These are phyloP conservation scores for Heliconius congener DNA, from an alignment of 1,140 invertebrate species.

Conservation along the genomic window DNA sequence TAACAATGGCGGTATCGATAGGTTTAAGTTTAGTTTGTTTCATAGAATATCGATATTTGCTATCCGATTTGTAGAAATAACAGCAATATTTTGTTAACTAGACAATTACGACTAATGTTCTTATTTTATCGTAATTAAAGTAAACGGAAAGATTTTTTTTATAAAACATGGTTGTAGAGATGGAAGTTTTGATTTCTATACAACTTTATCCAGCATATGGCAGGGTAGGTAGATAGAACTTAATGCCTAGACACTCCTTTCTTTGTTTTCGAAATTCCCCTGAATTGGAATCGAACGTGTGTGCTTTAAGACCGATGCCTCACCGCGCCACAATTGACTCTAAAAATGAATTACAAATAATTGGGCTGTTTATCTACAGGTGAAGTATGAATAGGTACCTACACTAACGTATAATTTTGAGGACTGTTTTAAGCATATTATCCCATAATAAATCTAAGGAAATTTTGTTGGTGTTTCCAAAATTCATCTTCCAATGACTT, in stretches of 20 bases:
- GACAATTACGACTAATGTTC: too few species aligned
- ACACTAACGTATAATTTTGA: not conserved
- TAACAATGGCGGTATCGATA: slow-evolving; percentile 37
- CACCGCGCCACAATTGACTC: too few species aligned
- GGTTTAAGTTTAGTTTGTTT: slow-evolving; percentile 16
- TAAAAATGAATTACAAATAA: too few species aligned
- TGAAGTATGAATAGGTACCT: too few species aligned
- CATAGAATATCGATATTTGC: not conserved
- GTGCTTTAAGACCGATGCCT: too few species aligned
- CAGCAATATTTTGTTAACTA: too few species aligned
- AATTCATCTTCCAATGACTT: slow-evolving; percentile 67
- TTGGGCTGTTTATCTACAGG: too few species aligned
- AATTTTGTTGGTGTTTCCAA: slow-evolving; percentile 39
- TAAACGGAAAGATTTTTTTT: too few species aligned
- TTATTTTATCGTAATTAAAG: too few species aligned
- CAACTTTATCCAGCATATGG: not conserved
- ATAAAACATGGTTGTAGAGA: too few species aligned
- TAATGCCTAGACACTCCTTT: not conserved
- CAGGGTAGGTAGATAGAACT: not conserved
- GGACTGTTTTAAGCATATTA: not conserved
- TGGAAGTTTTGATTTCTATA: too few species aligned
- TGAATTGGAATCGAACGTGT: too few species aligned
- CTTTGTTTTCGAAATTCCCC: not conserved
- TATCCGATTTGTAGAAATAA: slow-evolving; percentile 14
- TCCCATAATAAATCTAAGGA: slow-evolving; percentile 24